A percentile compares a stretch with the other conserved stretches of the same genome.
Conservation (phyloP, 2,888 invertebrate species). For the Drosophila tanythrix region DNA sequence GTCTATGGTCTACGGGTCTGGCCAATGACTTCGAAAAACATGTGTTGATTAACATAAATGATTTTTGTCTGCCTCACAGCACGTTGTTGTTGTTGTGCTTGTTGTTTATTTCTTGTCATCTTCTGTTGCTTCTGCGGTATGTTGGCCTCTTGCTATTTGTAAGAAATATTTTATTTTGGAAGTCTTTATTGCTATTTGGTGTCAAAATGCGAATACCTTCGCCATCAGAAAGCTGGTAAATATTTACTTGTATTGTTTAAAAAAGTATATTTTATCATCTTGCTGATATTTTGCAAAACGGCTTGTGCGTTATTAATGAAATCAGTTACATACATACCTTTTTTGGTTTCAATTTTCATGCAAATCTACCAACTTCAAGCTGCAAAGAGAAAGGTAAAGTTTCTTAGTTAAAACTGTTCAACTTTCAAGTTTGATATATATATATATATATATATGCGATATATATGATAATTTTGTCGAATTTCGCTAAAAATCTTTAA, state of each 20-base stretch:
- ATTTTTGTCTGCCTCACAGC: conserved; percentile 66
- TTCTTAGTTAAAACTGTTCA: conserved; percentile 7
- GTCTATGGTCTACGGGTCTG: conserved; percentile 36
- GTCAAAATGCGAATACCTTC: conserved; percentile 65
- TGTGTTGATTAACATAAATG: conserved; percentile 80
- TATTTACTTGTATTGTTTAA: conserved; percentile 74
- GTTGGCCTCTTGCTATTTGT: conserved; percentile 46
- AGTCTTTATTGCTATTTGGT: conserved; percentile 67
- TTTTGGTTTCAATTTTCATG: conserved; percentile 71
- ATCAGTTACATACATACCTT: conserved; percentile 63
- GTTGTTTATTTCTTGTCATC: conserved; percentile 37
- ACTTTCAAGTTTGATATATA: conserved; percentile 17
- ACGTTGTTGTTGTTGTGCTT: conserved; percentile 44
- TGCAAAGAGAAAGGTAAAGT: conserved; percentile 66
- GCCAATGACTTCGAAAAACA: conserved; percentile 78
- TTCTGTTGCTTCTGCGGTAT: conserved; percentile 16
- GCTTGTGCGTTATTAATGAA: conserved; percentile 39
- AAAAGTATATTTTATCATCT: conserved; percentile 63
- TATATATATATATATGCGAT: conserved; percentile 5
- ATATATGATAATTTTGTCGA: conserved; percentile 17
- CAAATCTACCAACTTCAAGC: conserved; percentile 47
- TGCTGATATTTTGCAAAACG: conserved; percentile 33
- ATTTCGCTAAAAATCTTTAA: conserved; percentile 24
- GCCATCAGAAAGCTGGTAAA: conserved; percentile 60
- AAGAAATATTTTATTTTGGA: conserved; percentile 54